Conservation (phyloP, 2,797 vertebrate species). For the Phrynocephalus guinanensis region DNA sequence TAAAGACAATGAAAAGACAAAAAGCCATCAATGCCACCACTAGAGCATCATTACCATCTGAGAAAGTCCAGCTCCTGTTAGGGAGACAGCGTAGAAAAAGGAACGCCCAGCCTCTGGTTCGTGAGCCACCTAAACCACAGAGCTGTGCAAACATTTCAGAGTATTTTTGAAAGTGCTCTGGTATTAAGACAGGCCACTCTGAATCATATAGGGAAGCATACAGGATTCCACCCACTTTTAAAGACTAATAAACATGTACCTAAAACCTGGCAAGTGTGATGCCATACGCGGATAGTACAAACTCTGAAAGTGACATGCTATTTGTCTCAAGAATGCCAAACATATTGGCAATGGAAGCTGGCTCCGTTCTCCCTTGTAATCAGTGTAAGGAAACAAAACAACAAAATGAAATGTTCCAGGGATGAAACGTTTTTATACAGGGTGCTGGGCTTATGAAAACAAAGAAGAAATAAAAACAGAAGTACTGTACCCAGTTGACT, state of each 20-base stretch:
- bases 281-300: not conserved
- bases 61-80: no score
- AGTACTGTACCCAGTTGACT: not conserved
- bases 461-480: not conserved
- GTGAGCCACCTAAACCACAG: no score
- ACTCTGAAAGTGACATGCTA: not conserved
- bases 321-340: not conserved
- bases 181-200: not conserved
- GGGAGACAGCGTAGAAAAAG: no score
- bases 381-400: not conserved
- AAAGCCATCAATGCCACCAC: no score
- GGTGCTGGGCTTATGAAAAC: not conserved
- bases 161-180: not conserved
- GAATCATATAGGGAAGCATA: not conserved
- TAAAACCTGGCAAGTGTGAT: not conserved
- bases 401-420: not conserved
- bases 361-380: not conserved
- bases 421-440: no score
- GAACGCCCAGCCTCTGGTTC: no score
- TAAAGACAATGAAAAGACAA: no score
- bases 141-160: no score
- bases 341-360: not conserved
- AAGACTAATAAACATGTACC: not conserved
- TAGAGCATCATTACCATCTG: no score
- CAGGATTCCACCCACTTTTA: not conserved